Evolutionary conservation across 2,113 vertebrate genomes (phyloP).

Genomic region (Heterocephalus glaber): DNA sequence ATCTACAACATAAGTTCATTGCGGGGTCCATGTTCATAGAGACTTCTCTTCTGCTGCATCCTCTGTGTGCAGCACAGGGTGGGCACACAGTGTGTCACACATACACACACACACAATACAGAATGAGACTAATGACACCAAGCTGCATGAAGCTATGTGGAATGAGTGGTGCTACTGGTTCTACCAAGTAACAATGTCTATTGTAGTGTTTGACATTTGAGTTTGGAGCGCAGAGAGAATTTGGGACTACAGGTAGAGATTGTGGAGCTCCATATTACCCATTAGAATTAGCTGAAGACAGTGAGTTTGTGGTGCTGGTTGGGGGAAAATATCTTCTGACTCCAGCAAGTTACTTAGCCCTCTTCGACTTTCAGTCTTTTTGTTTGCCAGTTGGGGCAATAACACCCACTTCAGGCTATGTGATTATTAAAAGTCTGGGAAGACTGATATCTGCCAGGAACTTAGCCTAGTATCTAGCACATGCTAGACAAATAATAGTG

Average conservation of each 20-base stretch:
- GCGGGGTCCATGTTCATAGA: too few species aligned
- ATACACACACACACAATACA: rapidly evolving
- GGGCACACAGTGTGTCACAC: not conserved
- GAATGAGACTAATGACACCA: not conserved
- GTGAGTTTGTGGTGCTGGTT: rapidly evolving
- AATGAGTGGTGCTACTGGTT: not conserved
- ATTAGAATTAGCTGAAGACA: not conserved
- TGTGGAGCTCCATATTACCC: rapidly evolving
- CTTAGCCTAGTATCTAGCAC: rapidly evolving
- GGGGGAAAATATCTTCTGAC: not conserved
- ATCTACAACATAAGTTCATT: rapidly evolving
- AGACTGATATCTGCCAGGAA: not conserved
- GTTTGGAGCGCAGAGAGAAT: not conserved
- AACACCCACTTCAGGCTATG: not conserved
- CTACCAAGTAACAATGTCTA: rapidly evolving
- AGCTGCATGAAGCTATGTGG: rapidly evolving
- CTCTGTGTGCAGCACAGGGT: not conserved
- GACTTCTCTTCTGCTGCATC: too few species aligned
- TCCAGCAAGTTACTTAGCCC: not conserved
- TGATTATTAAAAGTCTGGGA: not conserved
- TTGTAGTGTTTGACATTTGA: rapidly evolving
- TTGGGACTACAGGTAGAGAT: not conserved
- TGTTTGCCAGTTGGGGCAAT: not conserved
- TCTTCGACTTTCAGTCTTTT: not conserved
- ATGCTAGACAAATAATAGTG: rapidly evolving